Percentiles rank a stretch among this genome's conserved stretches.
Evolutionary conservation across 2,113 vertebrate species (phyloP).

Genomic region (Colaptes auratus): DNA sequence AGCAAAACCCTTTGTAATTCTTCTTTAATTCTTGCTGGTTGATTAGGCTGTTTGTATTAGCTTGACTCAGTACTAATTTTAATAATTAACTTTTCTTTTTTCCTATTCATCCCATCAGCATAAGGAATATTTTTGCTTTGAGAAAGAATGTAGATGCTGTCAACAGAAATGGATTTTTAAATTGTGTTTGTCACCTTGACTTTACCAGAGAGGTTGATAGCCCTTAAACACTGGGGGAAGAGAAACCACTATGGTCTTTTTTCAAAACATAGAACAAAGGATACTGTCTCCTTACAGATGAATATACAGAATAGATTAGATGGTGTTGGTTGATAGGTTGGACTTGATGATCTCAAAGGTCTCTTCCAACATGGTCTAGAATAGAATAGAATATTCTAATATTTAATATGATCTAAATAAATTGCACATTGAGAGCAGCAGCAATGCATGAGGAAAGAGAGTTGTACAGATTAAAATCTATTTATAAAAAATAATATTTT

Average conservation of each 20-base stretch:
- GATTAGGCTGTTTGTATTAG: neutral
- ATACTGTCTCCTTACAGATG: neutral
- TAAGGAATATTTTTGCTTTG: neutral
- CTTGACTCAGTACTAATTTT: neutral
- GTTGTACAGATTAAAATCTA: neutral
- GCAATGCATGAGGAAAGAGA: neutral
- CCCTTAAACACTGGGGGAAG: neutral
- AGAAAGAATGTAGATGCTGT: neutral
- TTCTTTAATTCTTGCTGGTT: neutral
- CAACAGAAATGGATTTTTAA: neutral
- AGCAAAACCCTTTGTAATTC: rapidly evolving
- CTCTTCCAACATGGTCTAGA: no score
- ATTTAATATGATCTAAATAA: neutral
- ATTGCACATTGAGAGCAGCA: neutral
- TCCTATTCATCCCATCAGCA: neutral
- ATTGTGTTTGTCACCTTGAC: neutral
- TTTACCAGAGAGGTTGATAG: neutral
- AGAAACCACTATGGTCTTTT: neutral
- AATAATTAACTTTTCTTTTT: neutral
- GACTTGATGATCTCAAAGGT: no score
- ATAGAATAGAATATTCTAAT: no score
- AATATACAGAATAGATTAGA: neutral
- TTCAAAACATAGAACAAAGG: neutral
- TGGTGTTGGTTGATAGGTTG: no score
- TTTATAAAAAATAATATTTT: neutral